These are phyloP conservation scores for Neocloeon triangulifer DNA, from an alignment of 1,140 invertebrate species.

Conservation along the genomic window DNA sequence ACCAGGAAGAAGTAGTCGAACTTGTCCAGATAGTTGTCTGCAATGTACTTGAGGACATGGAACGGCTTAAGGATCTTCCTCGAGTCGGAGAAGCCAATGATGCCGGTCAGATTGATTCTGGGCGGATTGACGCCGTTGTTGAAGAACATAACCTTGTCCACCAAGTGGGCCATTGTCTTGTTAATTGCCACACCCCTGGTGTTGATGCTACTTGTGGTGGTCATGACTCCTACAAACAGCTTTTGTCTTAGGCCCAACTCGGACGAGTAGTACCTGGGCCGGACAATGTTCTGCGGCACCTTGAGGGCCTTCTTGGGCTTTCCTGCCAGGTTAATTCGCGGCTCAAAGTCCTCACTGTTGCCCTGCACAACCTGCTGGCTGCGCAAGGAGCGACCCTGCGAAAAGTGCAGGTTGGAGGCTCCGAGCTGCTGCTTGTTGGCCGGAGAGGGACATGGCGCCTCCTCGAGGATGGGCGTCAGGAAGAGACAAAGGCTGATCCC, in stretches of 20 bases:
- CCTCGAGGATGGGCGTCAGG: slow-evolving; percentile 7
- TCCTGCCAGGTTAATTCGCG: slow-evolving; percentile 25
- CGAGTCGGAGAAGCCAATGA: slow-evolving; percentile 60
- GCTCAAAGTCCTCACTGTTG: slow-evolving; percentile 25
- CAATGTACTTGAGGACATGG: slow-evolving; percentile 71
- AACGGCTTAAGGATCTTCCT: slow-evolving; percentile 48
- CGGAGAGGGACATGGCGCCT: slow-evolving; percentile 5
- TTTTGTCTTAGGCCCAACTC: slow-evolving; percentile 79
- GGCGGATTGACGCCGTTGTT: slow-evolving; percentile 42
- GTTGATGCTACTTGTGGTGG: slow-evolving; percentile 42
- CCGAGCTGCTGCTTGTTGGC: background rate
- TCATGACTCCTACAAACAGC: slow-evolving; percentile 64
- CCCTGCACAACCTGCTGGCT: no score
- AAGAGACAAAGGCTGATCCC: slow-evolving; percentile 13
- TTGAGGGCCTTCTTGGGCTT: slow-evolving; percentile 25
- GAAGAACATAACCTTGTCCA: slow-evolving; percentile 53
- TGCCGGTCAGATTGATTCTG: slow-evolving; percentile 45
- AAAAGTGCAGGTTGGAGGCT: background rate
- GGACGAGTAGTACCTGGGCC: slow-evolving; percentile 78
- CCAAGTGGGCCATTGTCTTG: slow-evolving; percentile 50
- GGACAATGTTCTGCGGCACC: slow-evolving; percentile 25
- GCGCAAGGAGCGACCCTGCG: slow-evolving; percentile 8
- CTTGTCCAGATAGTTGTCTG: slow-evolving; percentile 65
- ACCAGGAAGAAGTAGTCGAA: slow-evolving; percentile 80
- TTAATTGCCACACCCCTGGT: slow-evolving; percentile 52